Base-by-base conservation (phyloP, 2,113 vertebrate species). In the Chaenogobius annularis region DNA sequence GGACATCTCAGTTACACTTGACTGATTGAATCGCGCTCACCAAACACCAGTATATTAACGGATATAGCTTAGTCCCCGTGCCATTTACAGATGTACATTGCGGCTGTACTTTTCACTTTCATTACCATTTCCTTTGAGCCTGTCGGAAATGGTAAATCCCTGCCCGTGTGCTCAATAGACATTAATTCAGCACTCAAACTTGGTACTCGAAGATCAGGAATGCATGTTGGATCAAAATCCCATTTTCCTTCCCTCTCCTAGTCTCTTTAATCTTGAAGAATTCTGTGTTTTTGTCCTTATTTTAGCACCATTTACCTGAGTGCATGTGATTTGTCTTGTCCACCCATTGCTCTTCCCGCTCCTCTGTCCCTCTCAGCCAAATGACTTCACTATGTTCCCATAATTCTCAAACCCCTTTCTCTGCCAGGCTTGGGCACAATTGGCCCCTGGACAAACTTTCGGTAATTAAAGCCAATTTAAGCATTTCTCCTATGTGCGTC, bases 381-480 rank as follows among this genome's bases (percentile, higher is more conserved):
- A 87, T 73, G 56, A 78, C 74, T 81, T 84, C 69, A 70, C 35
- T 54, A 79, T 73, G 69, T 66, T 75, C 72, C 46, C 17, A 50
- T 66, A 70, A 83, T 79, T 83, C 79, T 82, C 71, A 72, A 50
- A 64, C 43, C 72, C 69, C 81, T 81, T 81, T 78, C 68, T 52
- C 66, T 26, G 86, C 83, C 78, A 87, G 67, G 65, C 72, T 72
- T 76, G 65, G 70, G 70, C 81, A 65, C 44, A n/a, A 76, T 68
- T 88, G 83, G 83, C 84, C 80, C 55, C 70, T 73, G 65, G 74
- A 85, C 83, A 84, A 62, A 85, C 82, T 78, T 78, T 46, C 58
- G 66, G 72, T 83, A 72, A 84, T 79, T 85, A 83, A 85, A 85
- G 83, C 55, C 77, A 63, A 80, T 88, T 88, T 81, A 66, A 77